Percentiles rank a stretch among this genome's conserved stretches.
Evolutionary conservation across 2,888 invertebrate species (phyloP).

Genomic region (Pyralis farinalis): DNA sequence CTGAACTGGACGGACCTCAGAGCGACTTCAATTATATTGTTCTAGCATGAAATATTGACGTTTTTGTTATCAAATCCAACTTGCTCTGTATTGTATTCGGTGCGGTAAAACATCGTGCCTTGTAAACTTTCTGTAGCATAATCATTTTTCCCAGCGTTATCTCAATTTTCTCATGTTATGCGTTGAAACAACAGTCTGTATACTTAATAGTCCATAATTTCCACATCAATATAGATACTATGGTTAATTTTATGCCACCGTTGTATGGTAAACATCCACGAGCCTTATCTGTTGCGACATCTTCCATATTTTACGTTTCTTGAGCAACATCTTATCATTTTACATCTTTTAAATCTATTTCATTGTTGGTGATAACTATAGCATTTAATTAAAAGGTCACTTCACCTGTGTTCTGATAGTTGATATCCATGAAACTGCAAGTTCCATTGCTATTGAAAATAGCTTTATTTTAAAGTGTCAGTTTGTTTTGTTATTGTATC

Average conservation of each 20-base stretch:
- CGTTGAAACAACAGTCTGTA: not conserved
- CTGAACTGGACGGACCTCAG: no score
- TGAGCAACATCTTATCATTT: not conserved
- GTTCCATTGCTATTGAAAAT: constrained; percentile 2
- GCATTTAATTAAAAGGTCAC: constrained; percentile 12
- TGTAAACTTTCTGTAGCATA: not conserved
- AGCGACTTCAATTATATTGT: no score
- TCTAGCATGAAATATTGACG: no score
- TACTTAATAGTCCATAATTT: not conserved
- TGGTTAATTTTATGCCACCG: constrained; percentile 5
- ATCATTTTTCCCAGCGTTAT: not conserved
- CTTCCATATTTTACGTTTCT: not conserved
- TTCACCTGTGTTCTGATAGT: constrained; percentile 9
- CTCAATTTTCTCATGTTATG: not conserved
- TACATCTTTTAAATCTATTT: not conserved
- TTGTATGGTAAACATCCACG: not conserved
- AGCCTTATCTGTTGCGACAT: constrained; percentile 4
- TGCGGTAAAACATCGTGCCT: no score
- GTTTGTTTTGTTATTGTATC: not conserved
- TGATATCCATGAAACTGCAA: constrained; percentile 15
- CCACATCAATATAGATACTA: not conserved
- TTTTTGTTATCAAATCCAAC: no score
- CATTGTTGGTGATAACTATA: not conserved
- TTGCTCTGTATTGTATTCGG: no score
- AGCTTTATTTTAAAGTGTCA: not conserved